Conservation (phyloP, 2,888 invertebrate genomes). For the Fragum fragum region DNA sequence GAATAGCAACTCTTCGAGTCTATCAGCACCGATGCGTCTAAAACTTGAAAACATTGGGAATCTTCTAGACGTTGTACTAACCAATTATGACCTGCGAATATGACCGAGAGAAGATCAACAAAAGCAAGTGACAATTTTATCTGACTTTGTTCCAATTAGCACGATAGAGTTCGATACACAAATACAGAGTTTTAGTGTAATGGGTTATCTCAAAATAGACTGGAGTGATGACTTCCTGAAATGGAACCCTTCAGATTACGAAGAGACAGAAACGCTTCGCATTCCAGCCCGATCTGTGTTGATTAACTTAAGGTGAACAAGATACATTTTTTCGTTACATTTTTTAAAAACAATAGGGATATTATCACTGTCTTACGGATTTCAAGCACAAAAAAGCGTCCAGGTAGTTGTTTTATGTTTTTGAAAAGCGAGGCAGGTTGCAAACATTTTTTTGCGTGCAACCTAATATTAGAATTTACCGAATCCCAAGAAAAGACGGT, state of each 20-base stretch:
- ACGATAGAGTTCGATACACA: slow-evolving; percentile 18
- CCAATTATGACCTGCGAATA: not conserved
- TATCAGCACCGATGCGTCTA: not conserved
- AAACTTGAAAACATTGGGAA: not conserved
- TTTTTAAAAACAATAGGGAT: too few relatives aligned
- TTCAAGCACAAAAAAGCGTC: too few relatives aligned
- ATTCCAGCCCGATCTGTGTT: not conserved
- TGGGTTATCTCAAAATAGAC: slow-evolving; percentile 22
- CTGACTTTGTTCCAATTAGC: slow-evolving; percentile 5
- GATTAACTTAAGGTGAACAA: not conserved
- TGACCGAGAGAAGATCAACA: not conserved
- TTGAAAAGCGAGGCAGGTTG: too few relatives aligned
- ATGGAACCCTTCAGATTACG: not conserved
- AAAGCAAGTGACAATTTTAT: not conserved
- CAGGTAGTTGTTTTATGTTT: too few relatives aligned
- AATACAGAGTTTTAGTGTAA: slow-evolving; percentile 6
- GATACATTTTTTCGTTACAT: too few relatives aligned
- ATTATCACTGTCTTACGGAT: too few relatives aligned
- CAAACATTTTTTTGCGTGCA: too few relatives aligned
- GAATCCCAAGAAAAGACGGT: too few relatives aligned
- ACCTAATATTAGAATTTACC: too few relatives aligned
- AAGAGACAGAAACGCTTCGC: not conserved
- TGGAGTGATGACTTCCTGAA: slow-evolving; percentile 18
- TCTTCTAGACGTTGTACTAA: not conserved
- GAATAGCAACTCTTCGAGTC: too few relatives aligned